Evolutionary conservation across 2,797 vertebrate genomes (phyloP).

Genomic region (Peromyscus melanophrys): DNA sequence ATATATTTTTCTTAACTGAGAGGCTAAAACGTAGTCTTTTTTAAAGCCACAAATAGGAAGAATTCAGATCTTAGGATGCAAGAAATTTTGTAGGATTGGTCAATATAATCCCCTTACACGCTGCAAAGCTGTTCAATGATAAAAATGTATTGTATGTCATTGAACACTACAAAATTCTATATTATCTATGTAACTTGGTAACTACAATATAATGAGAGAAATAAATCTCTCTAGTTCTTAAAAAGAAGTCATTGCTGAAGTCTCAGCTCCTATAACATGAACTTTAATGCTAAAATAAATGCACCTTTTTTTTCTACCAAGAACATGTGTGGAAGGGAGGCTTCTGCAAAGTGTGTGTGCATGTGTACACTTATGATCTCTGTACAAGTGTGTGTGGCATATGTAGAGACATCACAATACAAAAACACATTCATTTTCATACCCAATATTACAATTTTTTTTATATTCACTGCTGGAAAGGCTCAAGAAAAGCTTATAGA

Average conservation of each 20-base stretch:
- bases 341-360: rapidly evolving
- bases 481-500: neutral
- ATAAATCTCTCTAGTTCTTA: neutral
- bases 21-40: neutral
- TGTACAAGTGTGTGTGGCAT: neutral
- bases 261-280: neutral
- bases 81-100: neutral
- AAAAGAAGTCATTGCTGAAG: neutral
- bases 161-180: neutral
- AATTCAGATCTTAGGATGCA: neutral
- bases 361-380: neutral
- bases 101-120: neutral
- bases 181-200: neutral
- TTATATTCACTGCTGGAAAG: neutral
- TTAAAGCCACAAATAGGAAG: neutral
- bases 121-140: neutral
- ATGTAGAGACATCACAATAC: neutral
- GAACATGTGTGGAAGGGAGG: neutral
- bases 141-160: neutral
- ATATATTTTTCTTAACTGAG: neutral
- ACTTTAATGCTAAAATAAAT: neutral
- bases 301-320: neutral
- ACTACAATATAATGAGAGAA: neutral
- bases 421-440: neutral
- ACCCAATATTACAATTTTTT: neutral